phyloP scores from a whole-genome alignment of 2,797 vertebrate species.

The Intellagama lesueurii region DNA sequence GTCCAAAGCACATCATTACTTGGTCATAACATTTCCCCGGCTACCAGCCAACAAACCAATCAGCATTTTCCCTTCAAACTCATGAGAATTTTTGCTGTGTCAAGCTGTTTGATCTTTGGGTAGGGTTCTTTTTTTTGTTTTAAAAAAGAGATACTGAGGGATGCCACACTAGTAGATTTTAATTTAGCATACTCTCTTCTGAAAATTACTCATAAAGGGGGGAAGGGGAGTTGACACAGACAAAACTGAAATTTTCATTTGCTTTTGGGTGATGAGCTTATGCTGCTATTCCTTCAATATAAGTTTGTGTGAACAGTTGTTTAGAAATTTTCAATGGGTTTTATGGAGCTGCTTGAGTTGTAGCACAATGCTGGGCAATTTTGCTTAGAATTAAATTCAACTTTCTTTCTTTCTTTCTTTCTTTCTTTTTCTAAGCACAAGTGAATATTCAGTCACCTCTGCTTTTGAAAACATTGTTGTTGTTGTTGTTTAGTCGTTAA shows the following conservation, averaged over 20 bases:
- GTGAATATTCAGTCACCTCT: too few species aligned
- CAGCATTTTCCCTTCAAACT: slow-evolving; percentile 81
- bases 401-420: not conserved
- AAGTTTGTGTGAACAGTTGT: slow-evolving; percentile 8
- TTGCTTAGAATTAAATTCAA: not conserved
- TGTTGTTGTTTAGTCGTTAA: too few species aligned
- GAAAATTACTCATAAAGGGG: slow-evolving; percentile 80
- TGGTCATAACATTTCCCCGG: slow-evolving; percentile 89
- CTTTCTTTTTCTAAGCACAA: too few species aligned
- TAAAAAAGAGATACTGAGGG: slow-evolving; percentile 81
- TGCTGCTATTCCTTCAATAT: slow-evolving; percentile 38
- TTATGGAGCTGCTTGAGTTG: not conserved
- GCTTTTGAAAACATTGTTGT: too few species aligned
- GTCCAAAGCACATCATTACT: slow-evolving; percentile 91
- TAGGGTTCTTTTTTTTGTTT: slow-evolving; percentile 53
- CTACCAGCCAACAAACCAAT: slow-evolving; percentile 87
- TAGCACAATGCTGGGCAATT: not conserved
- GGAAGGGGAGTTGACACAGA: slow-evolving; percentile 47
- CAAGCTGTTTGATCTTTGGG: slow-evolving; percentile 89
- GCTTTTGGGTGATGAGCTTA: slow-evolving; percentile 17
- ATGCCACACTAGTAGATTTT: slow-evolving; percentile 79
- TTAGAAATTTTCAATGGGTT: slow-evolving; percentile 41
- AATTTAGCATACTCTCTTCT: slow-evolving; percentile 80
- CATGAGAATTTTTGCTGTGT: slow-evolving; percentile 85
- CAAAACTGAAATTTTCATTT: slow-evolving; percentile 69